Base-by-base conservation (phyloP, 2,113 vertebrate genomes). In the Indicator indicator region DNA sequence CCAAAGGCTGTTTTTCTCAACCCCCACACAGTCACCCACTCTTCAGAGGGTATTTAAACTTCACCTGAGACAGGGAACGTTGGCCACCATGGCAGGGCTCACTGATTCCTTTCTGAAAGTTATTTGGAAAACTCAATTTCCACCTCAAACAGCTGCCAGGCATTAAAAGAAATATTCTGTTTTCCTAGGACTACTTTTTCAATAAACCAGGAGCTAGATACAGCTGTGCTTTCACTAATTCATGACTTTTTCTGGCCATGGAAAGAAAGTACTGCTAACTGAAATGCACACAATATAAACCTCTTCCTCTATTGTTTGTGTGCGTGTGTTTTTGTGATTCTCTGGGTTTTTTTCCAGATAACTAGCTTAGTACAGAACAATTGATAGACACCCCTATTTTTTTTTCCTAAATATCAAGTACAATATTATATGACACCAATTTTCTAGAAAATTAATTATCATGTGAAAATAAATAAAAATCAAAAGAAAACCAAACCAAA, bases 71-170 rank as follows among this genome's bases (percentile, higher is more conserved):
- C 68, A 80, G 67, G 46, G 16, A 91, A 75, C 0, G 0, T 1
- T 76, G 60, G n/a, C 74, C 71, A 87, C 55, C 3, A 2, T 0
- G 3, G 75, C 68, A 89, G 30, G 27, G 20, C 70, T 94, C 78
- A 70, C 82, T 70, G 79, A 69, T 40, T 70, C 8, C 44, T 59
- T 91, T 67, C 75, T 76, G 79, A 73, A 94, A 85, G 71, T 52
- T 36, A 71, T 64, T 74, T 67, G 52, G 69, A 95, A 86, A 80
- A 83, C 64, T 77, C 60, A 59, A 91, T 91, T 83, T 95, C 56
- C 56, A 90, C 52, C 56, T 67, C 60, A 95, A 91, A 94, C 74
- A 86, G 74, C 64, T 86, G 75, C 64, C 64, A 88, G 50, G 64
- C 9, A 62, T 87, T 84, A 70, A 91, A 85, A 88, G 17, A 76